Evolutionary conservation across 2,888 invertebrate species (phyloP).

Genomic region (Toxonevra muliebris): DNA sequence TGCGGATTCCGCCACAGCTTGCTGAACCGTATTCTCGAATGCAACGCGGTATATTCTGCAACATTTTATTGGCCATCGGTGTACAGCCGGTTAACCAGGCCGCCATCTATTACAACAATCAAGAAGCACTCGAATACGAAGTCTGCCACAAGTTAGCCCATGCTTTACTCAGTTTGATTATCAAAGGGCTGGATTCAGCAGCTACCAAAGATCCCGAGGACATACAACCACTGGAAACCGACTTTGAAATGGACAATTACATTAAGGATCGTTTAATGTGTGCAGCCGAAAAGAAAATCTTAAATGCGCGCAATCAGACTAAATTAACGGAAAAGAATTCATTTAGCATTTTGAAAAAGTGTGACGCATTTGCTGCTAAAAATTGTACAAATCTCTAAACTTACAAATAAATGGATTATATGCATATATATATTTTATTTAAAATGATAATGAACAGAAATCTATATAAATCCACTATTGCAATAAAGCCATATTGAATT

Average conservation of each 20-base stretch:
- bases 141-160: slow-evolving; percentile 57
- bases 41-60: slow-evolving; percentile 59
- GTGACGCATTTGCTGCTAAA: not conserved
- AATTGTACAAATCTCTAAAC: no score
- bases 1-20: slow-evolving; percentile 54
- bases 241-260: slow-evolving; percentile 57
- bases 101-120: slow-evolving; percentile 54
- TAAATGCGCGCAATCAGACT: slow-evolving; percentile 19
- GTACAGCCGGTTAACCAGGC: slow-evolving; percentile 53
- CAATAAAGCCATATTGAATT: slow-evolving; percentile 55
- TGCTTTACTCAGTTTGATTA: slow-evolving; percentile 55
- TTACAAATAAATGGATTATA: no score
- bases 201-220: slow-evolving; percentile 48
- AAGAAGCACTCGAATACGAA: slow-evolving; percentile 54
- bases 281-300: slow-evolving; percentile 57
- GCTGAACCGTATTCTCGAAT: slow-evolving; percentile 57
- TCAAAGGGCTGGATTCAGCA: slow-evolving; percentile 55
- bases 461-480: no score
- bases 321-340: slow-evolving; percentile 11
- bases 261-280: slow-evolving; percentile 58
- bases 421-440: no score
- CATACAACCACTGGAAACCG: slow-evolving; percentile 41
- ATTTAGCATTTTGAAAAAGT: slow-evolving; percentile 22
- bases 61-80: slow-evolving; percentile 55
- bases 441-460: no score